A percentile compares a stretch with the other conserved stretches of the same genome.
Conservation (phyloP, 2,888 invertebrate genomes). For the Trypoxylon attenuatum region DNA sequence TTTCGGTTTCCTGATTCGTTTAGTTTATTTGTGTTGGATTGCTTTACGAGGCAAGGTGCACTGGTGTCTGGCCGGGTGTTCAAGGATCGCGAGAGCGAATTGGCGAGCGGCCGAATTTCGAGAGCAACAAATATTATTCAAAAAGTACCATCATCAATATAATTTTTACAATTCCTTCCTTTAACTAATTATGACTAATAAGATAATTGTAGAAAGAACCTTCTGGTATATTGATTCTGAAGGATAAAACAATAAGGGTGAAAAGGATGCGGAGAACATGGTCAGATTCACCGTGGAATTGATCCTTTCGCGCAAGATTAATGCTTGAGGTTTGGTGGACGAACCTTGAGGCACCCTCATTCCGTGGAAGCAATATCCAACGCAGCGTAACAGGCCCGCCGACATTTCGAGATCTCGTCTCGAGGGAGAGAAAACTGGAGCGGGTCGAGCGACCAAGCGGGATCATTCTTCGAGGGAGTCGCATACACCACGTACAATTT, state of each 20-base stretch:
- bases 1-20: background rate
- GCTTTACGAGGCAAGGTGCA: background rate
- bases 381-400: conserved; percentile 55
- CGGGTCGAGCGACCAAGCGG: conserved; percentile 25
- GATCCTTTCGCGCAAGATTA: no score
- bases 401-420: conserved; percentile 49
- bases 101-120: background rate
- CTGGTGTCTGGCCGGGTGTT: background rate
- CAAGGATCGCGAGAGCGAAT: background rate
- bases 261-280: no score
- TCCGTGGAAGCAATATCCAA: conserved; percentile 58
- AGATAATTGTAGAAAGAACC: no score
- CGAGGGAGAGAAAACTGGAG: conserved; percentile 31
- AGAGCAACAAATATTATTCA: no score
- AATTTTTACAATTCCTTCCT: no score
- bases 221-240: no score
- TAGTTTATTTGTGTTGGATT: background rate
- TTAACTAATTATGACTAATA: no score
- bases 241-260: no score
- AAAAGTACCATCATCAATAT: no score
- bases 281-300: no score
- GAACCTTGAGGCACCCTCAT: conserved; percentile 34
- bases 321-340: conserved; percentile 21
- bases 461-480: conserved; percentile 26
- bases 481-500: background rate